Evolutionary conservation across 35 echinoderm and acorn worm genomes (phyloP).

Genomic region (Heliocidaris erythrogramma): DNA sequence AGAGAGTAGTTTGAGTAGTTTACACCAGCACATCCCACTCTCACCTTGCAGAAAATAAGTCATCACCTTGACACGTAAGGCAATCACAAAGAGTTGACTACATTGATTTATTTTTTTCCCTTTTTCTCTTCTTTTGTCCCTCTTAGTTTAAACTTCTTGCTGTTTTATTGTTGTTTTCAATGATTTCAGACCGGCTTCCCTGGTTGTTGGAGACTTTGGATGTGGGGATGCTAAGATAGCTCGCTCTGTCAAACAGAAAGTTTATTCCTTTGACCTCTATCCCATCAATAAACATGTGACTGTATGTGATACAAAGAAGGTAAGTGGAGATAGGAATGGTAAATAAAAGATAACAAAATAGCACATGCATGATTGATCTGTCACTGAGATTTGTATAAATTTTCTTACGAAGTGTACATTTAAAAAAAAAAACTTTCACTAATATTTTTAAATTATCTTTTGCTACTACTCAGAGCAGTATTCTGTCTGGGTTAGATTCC

Average conservation of each 20-base stretch:
- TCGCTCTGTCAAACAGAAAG: constrained; percentile 78
- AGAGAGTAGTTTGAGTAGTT: too few species aligned
- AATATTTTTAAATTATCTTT: too few species aligned
- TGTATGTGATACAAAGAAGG: constrained; percentile 89
- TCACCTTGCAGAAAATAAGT: too few species aligned
- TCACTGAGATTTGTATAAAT: too few species aligned
- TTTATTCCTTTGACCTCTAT: constrained; percentile 90
- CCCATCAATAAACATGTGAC: constrained; percentile 73
- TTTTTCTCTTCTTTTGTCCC: not conserved
- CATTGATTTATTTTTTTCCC: not conserved
- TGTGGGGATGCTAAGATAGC: constrained; percentile 97
- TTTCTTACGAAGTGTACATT: too few species aligned
- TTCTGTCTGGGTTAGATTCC: too few species aligned
- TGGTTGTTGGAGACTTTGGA: constrained; percentile 91
- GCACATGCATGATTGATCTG: not conserved
- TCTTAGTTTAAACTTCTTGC: not conserved
- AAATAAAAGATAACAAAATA: not conserved
- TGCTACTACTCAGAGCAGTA: too few species aligned
- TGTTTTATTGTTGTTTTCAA: not conserved
- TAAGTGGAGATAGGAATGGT: constrained; percentile 11
- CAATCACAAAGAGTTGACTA: too few species aligned
- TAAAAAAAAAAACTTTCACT: too few species aligned
- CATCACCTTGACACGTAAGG: too few species aligned
- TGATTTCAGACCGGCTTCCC: constrained; percentile 60
- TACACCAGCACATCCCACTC: too few species aligned